Evolutionary conservation across 2,113 vertebrate genomes (phyloP), one percentile per base, ranked within the genome.

Genomic region (Hyla sarda): DNA sequence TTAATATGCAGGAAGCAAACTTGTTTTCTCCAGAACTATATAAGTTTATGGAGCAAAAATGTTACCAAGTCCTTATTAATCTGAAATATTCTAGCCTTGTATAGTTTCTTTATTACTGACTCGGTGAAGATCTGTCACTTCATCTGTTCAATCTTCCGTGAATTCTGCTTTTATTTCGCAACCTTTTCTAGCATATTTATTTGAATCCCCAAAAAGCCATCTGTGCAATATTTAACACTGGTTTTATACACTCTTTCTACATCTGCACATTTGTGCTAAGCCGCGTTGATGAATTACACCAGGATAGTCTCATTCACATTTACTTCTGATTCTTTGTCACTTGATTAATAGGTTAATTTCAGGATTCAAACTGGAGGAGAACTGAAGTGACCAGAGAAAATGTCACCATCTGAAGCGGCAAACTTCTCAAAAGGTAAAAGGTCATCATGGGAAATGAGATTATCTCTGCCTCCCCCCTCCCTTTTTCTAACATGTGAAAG

Each of bases 321-420:
- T 83, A 41, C 67, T 73, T 82, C 48, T 54, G 30, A 56, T 58
- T 56, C 50, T 21, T 45, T 72, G 30, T 58, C 82, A 41, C 67
- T 83, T 83, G 82, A 83, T 83, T 83, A 83, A 83, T 83, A 73
- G 82, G 48, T 56, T 72, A 56, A 83, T 72, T 83, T 52, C 6
- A 56, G 67, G 30, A 17, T 52, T 37, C 21, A 50, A 25, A 32
- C 14, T 52, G 45, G 50, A 32, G 28, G 47, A 54, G 67, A 83
- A 21, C 28, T 34, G 65, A 82, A 21, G 48, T 72, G 65, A 54
- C 65, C 82, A 25, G 54, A 12, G 67, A 83, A 83, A 73, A 83
- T 83, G 82, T 83, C 82, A 82, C 28, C 45, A 54, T 28, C 48
- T 72, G 67, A 83, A 83, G 32, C 62, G 5, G 65, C 30, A 72